A percentile compares a stretch with the other conserved stretches of the same genome.
Evolutionary conservation across 2,888 invertebrate genomes (phyloP).

Genomic region (Noctua pronuba): DNA sequence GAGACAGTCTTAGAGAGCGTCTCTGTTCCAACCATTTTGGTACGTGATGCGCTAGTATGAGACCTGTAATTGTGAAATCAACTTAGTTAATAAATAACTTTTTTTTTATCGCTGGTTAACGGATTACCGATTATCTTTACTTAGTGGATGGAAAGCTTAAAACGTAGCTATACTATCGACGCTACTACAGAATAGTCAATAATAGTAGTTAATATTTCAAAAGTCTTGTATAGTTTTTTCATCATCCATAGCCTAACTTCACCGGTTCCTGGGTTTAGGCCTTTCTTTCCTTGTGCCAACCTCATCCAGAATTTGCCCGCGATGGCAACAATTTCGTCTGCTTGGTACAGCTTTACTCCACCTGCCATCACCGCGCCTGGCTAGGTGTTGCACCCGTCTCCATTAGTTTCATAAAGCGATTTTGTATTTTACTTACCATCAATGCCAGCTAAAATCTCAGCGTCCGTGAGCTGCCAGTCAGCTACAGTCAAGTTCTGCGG

Average conservation of each 20-base stretch:
- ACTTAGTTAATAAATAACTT: neutral
- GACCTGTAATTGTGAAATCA: slow-evolving; percentile 80
- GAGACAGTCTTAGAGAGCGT: slow-evolving; percentile 90
- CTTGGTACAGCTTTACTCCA: neutral
- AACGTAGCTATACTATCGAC: no score
- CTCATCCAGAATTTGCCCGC: neutral
- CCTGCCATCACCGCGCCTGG: neutral
- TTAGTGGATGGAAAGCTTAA: neutral
- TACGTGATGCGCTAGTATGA: slow-evolving; percentile 89
- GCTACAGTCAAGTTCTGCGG: slow-evolving; percentile 81
- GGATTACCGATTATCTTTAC: neutral
- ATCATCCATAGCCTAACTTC: neutral
- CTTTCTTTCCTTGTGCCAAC: neutral
- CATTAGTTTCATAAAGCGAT: neutral
- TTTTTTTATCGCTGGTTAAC: neutral
- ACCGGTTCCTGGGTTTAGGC: neutral
- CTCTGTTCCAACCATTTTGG: slow-evolving; percentile 88
- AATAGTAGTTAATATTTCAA: slow-evolving; percentile 55
- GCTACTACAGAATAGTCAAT: neutral
- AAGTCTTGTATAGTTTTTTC: neutral
- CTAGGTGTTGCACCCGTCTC: neutral
- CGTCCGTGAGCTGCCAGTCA: slow-evolving; percentile 92
- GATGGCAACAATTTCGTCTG: neutral
- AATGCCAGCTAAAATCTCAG: slow-evolving; percentile 92
- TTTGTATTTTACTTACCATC: slow-evolving; percentile 87